phyloP scores from a whole-genome alignment of 1,140 invertebrate species.

The Megalopta genalis region DNA sequence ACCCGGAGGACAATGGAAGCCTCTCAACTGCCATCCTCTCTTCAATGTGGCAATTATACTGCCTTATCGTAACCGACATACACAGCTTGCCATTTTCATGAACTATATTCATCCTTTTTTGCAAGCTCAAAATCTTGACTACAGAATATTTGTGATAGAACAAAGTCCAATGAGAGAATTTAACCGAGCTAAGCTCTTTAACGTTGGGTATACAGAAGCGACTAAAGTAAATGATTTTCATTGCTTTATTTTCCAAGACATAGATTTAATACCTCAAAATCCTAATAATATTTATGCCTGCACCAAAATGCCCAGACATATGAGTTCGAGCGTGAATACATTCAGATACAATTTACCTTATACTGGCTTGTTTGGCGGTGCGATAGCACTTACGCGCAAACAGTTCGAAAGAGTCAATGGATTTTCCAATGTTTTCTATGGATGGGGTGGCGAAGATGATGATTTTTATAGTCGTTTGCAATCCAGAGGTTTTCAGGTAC shows the following conservation, averaged over 20 bases:
- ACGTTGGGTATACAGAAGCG: conserved; percentile 93
- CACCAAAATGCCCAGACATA: conserved; percentile 91
- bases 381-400: conserved; percentile 85
- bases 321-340: conserved; percentile 95
- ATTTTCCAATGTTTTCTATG: conserved; percentile 94
- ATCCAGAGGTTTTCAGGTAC: conserved; percentile 73
- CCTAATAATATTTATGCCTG: conserved; percentile 95
- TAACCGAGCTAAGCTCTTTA: conserved; percentile 96
- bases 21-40: conserved; percentile 86
- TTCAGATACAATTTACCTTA: conserved; percentile 92
- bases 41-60: conserved; percentile 93
- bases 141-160: conserved; percentile 94
- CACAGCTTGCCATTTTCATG: conserved; percentile 90
- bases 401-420: conserved; percentile 92
- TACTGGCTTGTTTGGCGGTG: conserved; percentile 87
- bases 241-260: conserved; percentile 97
- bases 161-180: conserved; percentile 90
- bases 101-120: conserved; percentile 95
- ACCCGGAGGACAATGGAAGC: conserved; percentile 86
- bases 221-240: conserved; percentile 85
- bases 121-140: conserved; percentile 91
- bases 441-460: conserved; percentile 95
- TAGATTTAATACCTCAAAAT: conserved; percentile 95
- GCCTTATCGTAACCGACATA: conserved; percentile 91
- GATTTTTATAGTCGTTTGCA: conserved; percentile 86